These are phyloP conservation scores for Eupsittula cactorum DNA, from an alignment of 2,113 vertebrate genomes.

Conservation along the genomic window DNA sequence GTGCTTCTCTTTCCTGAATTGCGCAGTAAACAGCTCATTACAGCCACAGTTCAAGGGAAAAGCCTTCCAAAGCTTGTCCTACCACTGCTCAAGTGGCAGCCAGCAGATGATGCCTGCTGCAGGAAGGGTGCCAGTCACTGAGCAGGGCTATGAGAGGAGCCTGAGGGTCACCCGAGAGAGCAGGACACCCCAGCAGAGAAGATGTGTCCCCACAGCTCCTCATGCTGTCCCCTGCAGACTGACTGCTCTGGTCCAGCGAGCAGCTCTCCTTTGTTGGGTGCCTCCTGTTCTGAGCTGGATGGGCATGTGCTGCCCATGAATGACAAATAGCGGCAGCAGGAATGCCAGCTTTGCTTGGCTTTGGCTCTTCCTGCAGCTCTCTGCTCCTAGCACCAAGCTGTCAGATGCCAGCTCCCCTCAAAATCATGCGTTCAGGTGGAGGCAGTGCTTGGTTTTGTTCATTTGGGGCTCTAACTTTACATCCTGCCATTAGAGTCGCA, in stretches of 20 bases:
- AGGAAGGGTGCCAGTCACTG: not conserved
- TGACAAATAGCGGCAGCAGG: rapidly evolving
- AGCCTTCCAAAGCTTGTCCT: not conserved
- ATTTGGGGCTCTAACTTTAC: not conserved
- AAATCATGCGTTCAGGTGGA: not conserved
- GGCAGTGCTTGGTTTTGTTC: not conserved
- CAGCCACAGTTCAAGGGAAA: not conserved
- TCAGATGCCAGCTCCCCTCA: not conserved
- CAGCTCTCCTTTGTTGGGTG: rapidly evolving
- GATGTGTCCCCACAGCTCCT: not conserved
- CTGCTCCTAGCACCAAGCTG: not conserved
- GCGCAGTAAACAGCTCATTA: not conserved
- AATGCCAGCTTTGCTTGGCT: not conserved
- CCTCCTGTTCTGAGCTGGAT: rapidly evolving
- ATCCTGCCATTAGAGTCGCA: not conserved
- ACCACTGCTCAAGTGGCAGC: not conserved
- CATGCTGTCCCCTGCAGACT: rapidly evolving
- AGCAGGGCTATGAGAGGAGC: not conserved
- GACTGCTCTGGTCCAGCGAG: not conserved
- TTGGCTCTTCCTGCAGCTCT: not conserved
- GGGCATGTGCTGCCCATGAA: rapidly evolving
- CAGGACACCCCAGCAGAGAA: not conserved
- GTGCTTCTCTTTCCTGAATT: not conserved
- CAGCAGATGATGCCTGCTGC: not conserved
- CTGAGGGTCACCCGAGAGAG: not conserved